Evolutionary conservation across 2,113 vertebrate genomes (phyloP).

Genomic region (Fregata magnificens): DNA sequence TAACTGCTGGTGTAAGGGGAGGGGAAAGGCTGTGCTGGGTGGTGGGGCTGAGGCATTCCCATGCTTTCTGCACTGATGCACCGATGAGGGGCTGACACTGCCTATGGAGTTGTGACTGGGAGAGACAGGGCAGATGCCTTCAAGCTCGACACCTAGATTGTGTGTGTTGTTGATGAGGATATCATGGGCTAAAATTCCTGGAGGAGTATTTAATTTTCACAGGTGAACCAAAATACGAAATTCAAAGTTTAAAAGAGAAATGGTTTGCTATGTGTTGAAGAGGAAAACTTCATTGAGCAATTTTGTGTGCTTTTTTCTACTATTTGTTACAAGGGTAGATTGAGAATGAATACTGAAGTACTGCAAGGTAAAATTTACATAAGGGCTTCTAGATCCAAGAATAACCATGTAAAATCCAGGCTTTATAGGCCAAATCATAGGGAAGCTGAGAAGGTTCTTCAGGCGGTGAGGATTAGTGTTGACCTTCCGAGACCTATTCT

Average conservation of each 20-base stretch:
- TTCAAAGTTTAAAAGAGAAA: not conserved
- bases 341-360: not conserved
- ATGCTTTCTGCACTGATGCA: not conserved
- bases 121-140: not conserved
- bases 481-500: not conserved
- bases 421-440: not conserved
- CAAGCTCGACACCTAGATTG: not conserved
- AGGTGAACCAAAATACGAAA: not conserved
- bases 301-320: not conserved
- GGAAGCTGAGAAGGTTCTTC: not conserved
- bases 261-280: not conserved
- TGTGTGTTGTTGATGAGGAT: not conserved
- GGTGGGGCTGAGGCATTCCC: too few species aligned
- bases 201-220: not conserved
- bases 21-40: not conserved
- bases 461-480: not conserved
- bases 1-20: not conserved
- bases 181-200: not conserved
- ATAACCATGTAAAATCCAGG: not conserved
- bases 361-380: not conserved
- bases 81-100: not conserved
- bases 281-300: not conserved
- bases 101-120: not conserved
- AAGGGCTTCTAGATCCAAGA: not conserved
- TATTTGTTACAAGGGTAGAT: not conserved